Conservation (phyloP, 2,888 invertebrate genomes). For the Calliphora vomitoria region DNA sequence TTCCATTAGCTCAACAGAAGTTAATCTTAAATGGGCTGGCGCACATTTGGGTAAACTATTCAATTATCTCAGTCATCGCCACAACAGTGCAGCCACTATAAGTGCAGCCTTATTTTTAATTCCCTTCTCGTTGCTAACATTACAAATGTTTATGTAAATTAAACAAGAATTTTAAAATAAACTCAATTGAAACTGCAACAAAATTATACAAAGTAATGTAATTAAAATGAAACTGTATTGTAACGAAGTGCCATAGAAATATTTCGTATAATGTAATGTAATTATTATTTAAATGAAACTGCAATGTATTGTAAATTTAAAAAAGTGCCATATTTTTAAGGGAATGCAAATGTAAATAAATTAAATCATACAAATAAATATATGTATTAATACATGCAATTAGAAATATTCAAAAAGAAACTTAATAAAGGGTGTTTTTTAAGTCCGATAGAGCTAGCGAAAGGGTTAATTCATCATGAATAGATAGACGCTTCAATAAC, state of each 20-base stretch:
- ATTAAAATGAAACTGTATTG: conserved; percentile 1
- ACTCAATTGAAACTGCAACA: not conserved
- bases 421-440: no score
- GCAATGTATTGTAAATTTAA: no score
- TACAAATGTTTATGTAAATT: conserved; percentile 4
- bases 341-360: not conserved
- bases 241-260: conserved; percentile 85
- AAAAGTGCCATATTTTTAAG: not conserved
- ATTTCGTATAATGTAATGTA: not conserved
- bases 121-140: not conserved
- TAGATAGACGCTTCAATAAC: no score
- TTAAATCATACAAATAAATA: not conserved
- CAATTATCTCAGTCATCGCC: conserved; percentile 76
- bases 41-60: conserved; percentile 77
- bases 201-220: not conserved
- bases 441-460: no score
- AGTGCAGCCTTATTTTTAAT: not conserved
- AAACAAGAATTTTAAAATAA: not conserved
- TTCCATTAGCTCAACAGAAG: conserved; percentile 78
- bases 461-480: no score
- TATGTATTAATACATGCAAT: no score
- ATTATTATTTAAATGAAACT: not conserved
- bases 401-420: no score
- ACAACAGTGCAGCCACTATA: not conserved
- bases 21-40: conserved; percentile 82